A percentile compares a stretch with the other conserved stretches of the same genome.
phyloP scores from a whole-genome alignment of 2,888 invertebrate species.

The Listrodromus nycthemerus region DNA sequence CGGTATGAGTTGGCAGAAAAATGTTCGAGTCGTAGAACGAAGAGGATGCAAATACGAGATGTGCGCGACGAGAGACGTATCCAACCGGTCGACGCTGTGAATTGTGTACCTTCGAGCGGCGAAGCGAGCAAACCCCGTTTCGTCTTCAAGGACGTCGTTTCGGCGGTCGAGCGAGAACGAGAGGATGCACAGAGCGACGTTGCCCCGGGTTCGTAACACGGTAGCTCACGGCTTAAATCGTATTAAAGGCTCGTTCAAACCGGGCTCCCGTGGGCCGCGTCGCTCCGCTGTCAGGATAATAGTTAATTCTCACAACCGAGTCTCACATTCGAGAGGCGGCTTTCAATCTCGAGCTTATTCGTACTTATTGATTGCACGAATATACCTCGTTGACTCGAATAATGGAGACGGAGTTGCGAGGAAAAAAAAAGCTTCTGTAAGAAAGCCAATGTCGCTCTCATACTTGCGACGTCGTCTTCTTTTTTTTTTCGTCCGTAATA shows the following conservation, averaged over 20 bases:
- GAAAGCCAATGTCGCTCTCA: conserved; percentile 27
- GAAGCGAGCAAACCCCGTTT: conserved; percentile 13
- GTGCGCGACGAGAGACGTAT: conserved; percentile 1
- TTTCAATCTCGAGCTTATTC: neutral
- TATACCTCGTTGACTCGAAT: neutral
- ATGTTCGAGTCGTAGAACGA: neutral
- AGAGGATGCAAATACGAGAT: conserved; percentile 3
- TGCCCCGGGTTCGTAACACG: conserved; percentile 74
- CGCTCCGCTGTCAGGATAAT: neutral
- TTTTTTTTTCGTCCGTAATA: conserved; percentile 12
- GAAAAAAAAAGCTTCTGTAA: conserved; percentile 10
- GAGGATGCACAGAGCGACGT: conserved; percentile 30
- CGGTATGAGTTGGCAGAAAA: neutral
- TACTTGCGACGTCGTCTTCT: neutral
- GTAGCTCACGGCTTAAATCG: conserved; percentile 76
- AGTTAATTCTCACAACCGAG: conserved; percentile 1
- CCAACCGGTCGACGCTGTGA: conserved; percentile 11
- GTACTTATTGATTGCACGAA: neutral
- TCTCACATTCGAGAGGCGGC: no score
- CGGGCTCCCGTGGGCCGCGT: neutral
- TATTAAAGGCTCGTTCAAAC: neutral
- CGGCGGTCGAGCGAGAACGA: conserved; percentile 41
- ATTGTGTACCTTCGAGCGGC: conserved; percentile 23
- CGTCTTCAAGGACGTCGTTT: conserved; percentile 46
- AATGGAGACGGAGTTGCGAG: neutral